Base-by-base conservation (phyloP, 2,888 invertebrate genomes). In the Druceiella hillmani region DNA sequence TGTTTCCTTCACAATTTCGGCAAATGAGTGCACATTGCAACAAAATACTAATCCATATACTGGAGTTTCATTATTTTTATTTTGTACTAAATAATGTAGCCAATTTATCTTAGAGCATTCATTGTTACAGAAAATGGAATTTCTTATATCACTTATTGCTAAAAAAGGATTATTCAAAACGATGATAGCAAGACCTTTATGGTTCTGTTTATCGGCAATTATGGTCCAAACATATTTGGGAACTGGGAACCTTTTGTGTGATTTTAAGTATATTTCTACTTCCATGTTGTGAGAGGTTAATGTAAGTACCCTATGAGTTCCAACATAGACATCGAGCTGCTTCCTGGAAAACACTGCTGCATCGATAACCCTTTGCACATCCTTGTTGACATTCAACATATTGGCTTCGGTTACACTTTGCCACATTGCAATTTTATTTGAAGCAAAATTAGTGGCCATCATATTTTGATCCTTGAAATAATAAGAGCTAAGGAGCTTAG, bases 151-250 rank as follows among this genome's bases (percentile, higher is more conserved):
- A 54, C 68, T 66, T 32, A 69, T 64, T 2, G 66, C 54, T 48
- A 69, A 63, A 48, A 64, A 60, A 30, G 71, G 71, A 45, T 70
- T 66, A 57, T 69, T 67, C 2, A 69, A 53, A 44, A 67, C 43
- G 41, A 61, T 55, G 9, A 71, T 13, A 4, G 63, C 70, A 24
- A 59, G 46, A 28, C 57, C 63, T 25, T 45, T 44, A 14, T 43
- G 32, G 10, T 27, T 15, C 14, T 24, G 31, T 37, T 36, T 33
- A 36, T 58, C 59, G 41, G 52, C 52, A 28, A 66, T 54, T 45
- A 59, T 59, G 38, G 64, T 62, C 70, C 71, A 70, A 3, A 68
- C 5, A 52, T 66, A 68, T 30, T 47, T 44, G 7, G 71, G 66
- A 31, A 64, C 62, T 12, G 71, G 70, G 52, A 66, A 69, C 27